phyloP scores from a whole-genome alignment of 2,888 invertebrate genomes.

The Limenitis camilla region DNA sequence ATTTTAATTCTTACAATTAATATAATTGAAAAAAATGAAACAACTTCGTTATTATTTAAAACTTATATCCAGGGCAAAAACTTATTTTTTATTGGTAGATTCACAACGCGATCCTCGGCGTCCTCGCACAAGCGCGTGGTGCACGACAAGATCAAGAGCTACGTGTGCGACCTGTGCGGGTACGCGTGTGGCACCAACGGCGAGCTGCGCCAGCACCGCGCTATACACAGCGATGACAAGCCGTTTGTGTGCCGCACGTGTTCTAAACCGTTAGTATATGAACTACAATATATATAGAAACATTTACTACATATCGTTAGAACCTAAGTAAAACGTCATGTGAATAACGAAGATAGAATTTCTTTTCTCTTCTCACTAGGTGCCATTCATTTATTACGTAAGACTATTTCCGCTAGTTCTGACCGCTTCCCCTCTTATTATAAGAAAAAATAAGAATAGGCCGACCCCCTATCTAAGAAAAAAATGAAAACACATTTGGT shows the following conservation, averaged over 20 bases:
- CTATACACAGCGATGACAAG: conserved; percentile 74
- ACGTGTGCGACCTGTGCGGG: conserved; percentile 73
- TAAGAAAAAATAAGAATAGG: too few species aligned
- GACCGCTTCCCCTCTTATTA: too few species aligned
- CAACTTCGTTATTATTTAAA: too few species aligned
- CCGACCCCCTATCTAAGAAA: too few species aligned
- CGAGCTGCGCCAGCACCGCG: conserved; percentile 72
- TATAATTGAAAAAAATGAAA: too few species aligned
- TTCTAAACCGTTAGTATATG: conserved; percentile 54
- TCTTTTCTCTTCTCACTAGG: too few species aligned
- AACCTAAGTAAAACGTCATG: not conserved
- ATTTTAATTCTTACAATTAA: not conserved
- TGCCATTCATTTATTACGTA: too few species aligned
- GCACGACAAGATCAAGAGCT: conserved; percentile 73
- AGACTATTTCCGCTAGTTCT: too few species aligned
- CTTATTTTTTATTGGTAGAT: conserved; percentile 49
- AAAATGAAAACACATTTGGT: too few species aligned
- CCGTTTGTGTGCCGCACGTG: conserved; percentile 69
- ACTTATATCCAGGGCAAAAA: too few species aligned
- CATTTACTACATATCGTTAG: not conserved
- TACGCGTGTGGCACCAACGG: conserved; percentile 75
- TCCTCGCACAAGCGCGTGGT: conserved; percentile 70
- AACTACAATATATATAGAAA: not conserved
- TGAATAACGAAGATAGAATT: too few species aligned
- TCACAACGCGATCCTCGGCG: conserved; percentile 70